These are phyloP conservation scores for Noturus placidus DNA, from an alignment of 2,113 vertebrate species.

Conservation along the genomic window DNA sequence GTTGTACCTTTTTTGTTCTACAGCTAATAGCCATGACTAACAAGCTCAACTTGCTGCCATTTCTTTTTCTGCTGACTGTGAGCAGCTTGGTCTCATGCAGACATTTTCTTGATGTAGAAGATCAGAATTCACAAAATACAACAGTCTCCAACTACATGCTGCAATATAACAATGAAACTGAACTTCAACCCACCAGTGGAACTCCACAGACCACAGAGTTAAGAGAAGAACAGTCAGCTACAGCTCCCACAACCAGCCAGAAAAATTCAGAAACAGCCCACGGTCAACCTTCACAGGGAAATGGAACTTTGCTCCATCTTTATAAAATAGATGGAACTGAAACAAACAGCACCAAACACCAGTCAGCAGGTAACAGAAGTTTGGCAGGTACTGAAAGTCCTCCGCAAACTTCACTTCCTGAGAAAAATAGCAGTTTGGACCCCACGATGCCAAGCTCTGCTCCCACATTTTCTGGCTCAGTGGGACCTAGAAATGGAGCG, in stretches of 20 bases:
- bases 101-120: background rate
- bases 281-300: background rate
- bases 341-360: background rate
- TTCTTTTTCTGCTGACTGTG: conserved; percentile 40
- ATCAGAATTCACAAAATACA: background rate
- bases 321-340: background rate
- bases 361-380: conserved; percentile 8
- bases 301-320: background rate
- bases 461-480: background rate
- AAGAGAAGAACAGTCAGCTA: background rate
- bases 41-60: background rate
- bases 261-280: background rate
- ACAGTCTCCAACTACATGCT: background rate
- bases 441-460: background rate
- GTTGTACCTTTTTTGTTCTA: conserved; percentile 7
- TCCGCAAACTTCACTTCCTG: background rate
- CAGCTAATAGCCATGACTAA: conserved; percentile 34
- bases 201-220: background rate
- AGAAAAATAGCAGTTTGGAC: background rate
- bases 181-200: background rate
- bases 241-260: background rate
- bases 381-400: conserved; percentile 1
- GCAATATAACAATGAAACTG: background rate
- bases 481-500: background rate
- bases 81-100: background rate